Conservation (phyloP, 2,888 invertebrate species). For the Theretra japonica region DNA sequence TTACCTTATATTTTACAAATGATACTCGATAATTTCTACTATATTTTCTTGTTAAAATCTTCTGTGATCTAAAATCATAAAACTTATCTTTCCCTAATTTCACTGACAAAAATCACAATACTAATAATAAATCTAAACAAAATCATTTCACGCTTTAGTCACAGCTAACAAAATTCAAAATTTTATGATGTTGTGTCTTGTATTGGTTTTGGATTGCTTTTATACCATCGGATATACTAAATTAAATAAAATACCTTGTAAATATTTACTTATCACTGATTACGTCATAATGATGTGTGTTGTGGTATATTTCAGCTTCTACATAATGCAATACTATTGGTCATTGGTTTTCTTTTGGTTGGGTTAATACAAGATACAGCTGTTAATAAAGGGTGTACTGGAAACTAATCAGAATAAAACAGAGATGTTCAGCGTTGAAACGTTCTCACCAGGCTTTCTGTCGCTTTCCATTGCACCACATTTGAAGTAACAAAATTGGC, state of each 20-base stretch:
- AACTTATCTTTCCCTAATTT: not conserved
- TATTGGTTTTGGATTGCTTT: constrained; percentile 82
- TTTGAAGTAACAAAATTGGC: constrained; percentile 82
- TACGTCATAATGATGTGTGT: constrained; percentile 72
- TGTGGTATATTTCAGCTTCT: constrained; percentile 84
- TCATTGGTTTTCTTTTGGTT: constrained; percentile 85
- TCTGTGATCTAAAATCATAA: not conserved
- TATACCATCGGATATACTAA: constrained; percentile 58
- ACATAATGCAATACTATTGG: constrained; percentile 81
- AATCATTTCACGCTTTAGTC: constrained; percentile 68
- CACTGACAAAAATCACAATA: constrained; percentile 27
- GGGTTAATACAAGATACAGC: constrained; percentile 85
- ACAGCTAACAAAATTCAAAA: constrained; percentile 84
- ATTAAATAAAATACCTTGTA: constrained; percentile 52
- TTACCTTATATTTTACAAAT: not conserved
- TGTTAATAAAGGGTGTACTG: constrained; percentile 82
- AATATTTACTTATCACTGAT: constrained; percentile 51
- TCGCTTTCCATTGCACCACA: constrained; percentile 84
- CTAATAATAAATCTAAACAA: constrained; percentile 28
- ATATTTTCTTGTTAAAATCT: constrained; percentile 1
- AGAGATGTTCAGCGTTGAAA: constrained; percentile 69
- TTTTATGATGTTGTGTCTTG: constrained; percentile 83
- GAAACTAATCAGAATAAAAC: constrained; percentile 79
- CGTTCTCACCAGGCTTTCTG: constrained; percentile 78
- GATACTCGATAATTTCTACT: not conserved